Evolutionary conservation across 1,140 invertebrate genomes (phyloP).

Genomic region (Hypsibius dujardini): DNA sequence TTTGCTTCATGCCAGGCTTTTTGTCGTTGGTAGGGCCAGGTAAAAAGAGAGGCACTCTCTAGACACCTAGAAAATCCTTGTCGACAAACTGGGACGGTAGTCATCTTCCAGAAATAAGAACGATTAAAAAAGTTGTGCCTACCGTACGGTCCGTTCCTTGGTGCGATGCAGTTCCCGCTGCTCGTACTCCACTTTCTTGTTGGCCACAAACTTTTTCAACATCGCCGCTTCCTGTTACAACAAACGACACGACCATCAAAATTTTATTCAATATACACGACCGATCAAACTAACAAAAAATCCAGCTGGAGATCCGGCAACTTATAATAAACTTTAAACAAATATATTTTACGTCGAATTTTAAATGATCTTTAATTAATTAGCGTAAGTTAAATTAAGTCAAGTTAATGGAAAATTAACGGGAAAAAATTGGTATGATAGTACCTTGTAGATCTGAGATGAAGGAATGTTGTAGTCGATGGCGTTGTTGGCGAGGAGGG

Average conservation of each 20-base stretch:
- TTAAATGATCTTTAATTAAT: too few species aligned
- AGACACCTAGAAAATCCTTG: not conserved
- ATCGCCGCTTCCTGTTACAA: slow-evolving; percentile 54
- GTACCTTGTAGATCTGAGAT: slow-evolving; percentile 73
- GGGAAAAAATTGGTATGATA: slow-evolving; percentile 17
- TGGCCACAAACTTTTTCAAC: slow-evolving; percentile 54
- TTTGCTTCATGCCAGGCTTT: too few species aligned
- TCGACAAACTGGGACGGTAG: not conserved
- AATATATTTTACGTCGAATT: too few species aligned
- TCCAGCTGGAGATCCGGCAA: too few species aligned
- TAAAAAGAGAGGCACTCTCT: too few species aligned
- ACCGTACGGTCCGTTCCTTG: not conserved
- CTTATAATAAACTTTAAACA: too few species aligned
- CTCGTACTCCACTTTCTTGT: slow-evolving; percentile 47
- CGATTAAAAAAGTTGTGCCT: not conserved
- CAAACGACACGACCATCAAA: slow-evolving; percentile 15
- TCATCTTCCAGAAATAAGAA: not conserved
- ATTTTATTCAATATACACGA: slow-evolving; percentile 12
- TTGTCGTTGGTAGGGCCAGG: too few species aligned
- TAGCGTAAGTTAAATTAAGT: not conserved
- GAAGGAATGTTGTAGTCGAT: slow-evolving; percentile 89
- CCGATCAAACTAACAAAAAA: not conserved
- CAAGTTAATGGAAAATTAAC: slow-evolving; percentile 15
- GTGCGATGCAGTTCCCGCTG: slow-evolving; percentile 28
- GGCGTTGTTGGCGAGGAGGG: slow-evolving; percentile 81